Evolutionary conservation across 2,888 invertebrate genomes (phyloP).

Genomic region (Ophioninae sp.): DNA sequence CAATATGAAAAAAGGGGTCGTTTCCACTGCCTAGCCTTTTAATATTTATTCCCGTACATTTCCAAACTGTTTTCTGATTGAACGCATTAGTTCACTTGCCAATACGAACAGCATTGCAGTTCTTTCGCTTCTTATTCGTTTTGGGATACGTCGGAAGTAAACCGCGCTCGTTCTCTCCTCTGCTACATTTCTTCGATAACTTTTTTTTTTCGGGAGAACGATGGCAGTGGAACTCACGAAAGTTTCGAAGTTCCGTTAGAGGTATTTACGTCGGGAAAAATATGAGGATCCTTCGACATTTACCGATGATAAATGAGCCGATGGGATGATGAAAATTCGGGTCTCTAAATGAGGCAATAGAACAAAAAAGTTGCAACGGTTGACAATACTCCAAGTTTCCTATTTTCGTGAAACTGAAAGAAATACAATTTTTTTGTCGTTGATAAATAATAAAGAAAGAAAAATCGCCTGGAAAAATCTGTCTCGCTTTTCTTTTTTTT

Average conservation of each 20-base stretch:
- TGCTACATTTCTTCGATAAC: neutral
- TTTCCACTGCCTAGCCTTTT: neutral
- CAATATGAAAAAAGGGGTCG: constrained; percentile 2
- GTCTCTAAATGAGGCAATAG: too few relatives aligned
- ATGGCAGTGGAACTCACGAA: neutral
- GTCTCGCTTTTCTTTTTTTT: too few relatives aligned
- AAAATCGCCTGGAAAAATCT: too few relatives aligned
- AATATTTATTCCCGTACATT: neutral
- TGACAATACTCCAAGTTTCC: too few relatives aligned
- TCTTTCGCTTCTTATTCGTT: neutral
- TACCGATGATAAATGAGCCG: neutral
- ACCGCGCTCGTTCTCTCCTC: neutral
- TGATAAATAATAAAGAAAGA: too few relatives aligned
- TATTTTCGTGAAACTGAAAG: too few relatives aligned
- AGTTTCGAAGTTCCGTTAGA: neutral
- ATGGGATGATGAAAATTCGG: too few relatives aligned
- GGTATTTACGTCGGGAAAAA: neutral
- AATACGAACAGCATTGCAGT: neutral
- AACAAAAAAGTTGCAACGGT: too few relatives aligned
- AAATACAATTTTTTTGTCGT: too few relatives aligned
- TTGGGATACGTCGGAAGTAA: neutral
- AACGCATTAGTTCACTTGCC: neutral
- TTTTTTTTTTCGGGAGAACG: neutral
- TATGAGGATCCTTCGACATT: neutral
- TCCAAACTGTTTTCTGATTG: neutral